Percentiles rank a stretch among this genome's conserved stretches.
Conservation (phyloP, 2,888 invertebrate genomes). For the Hirtodrosophila cameraria region DNA sequence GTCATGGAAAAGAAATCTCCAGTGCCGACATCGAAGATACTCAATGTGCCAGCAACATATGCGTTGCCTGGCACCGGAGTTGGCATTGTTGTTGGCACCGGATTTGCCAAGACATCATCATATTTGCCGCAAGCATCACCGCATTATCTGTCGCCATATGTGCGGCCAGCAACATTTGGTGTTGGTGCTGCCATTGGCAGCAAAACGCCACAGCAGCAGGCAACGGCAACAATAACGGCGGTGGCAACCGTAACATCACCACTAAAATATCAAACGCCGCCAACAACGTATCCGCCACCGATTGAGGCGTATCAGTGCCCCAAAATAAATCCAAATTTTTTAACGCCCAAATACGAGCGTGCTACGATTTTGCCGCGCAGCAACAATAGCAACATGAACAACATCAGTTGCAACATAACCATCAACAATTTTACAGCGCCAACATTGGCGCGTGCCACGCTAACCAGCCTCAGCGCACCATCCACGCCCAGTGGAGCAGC, state of each 20-base stretch:
- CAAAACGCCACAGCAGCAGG: constrained; percentile 59
- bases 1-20: constrained; percentile 81
- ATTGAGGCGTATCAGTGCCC: constrained; percentile 84
- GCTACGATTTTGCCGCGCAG: constrained; percentile 74
- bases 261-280: constrained; percentile 82
- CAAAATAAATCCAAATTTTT: constrained; percentile 83
- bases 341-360: constrained; percentile 83
- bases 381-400: constrained; percentile 49
- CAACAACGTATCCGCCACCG: constrained; percentile 82
- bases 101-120: constrained; percentile 71
- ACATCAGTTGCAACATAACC: neutral
- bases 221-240: constrained; percentile 54
- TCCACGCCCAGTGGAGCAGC: neutral
- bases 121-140: constrained; percentile 81
- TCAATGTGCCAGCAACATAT: constrained; percentile 81
- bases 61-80: constrained; percentile 63
- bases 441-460: constrained; percentile 9
- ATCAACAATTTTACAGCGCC: constrained; percentile 16
- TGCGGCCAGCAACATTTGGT: constrained; percentile 76
- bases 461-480: constrained; percentile 33
- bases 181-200: constrained; percentile 46
- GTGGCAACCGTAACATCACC: constrained; percentile 63
- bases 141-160: constrained; percentile 77
- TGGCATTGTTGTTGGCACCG: constrained; percentile 26
- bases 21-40: constrained; percentile 79